phyloP scores from a whole-genome alignment of 2,797 vertebrate genomes.

The Mormyrops attenuatus region DNA sequence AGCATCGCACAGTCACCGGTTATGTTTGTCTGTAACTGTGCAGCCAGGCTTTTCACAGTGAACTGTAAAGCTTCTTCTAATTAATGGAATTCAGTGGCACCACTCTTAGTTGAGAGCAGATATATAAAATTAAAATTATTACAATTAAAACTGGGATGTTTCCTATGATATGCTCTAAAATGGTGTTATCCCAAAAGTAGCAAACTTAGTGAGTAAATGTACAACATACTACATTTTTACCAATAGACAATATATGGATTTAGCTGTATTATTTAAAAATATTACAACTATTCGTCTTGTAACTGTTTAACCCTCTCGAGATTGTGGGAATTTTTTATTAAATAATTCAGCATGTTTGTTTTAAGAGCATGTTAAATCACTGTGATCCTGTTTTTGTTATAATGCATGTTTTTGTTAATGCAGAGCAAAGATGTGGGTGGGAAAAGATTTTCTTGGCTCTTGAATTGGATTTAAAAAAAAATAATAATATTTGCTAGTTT shows the following conservation, averaged over 20 bases:
- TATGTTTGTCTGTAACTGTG: background rate
- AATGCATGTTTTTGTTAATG: constrained; percentile 8
- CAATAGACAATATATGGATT: background rate
- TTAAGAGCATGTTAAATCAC: background rate
- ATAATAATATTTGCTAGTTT: background rate
- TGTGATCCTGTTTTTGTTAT: background rate
- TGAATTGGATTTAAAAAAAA: background rate
- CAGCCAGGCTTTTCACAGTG: background rate
- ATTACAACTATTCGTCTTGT: background rate
- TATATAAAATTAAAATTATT: background rate
- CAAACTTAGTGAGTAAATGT: background rate
- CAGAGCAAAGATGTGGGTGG: background rate
- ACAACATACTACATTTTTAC: background rate
- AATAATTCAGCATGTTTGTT: background rate
- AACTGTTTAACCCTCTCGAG: background rate
- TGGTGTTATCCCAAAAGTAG: background rate
- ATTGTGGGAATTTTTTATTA: background rate
- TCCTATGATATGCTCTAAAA: background rate
- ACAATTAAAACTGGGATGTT: background rate
- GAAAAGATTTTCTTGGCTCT: background rate
- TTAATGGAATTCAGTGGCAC: background rate
- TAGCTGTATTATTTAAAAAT: background rate
- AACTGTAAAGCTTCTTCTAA: background rate
- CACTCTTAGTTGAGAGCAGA: background rate
- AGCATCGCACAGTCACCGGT: background rate